These are phyloP conservation scores for Zygothrica quintamaculata DNA, from an alignment of 2,888 invertebrate species.

Conservation along the genomic window DNA sequence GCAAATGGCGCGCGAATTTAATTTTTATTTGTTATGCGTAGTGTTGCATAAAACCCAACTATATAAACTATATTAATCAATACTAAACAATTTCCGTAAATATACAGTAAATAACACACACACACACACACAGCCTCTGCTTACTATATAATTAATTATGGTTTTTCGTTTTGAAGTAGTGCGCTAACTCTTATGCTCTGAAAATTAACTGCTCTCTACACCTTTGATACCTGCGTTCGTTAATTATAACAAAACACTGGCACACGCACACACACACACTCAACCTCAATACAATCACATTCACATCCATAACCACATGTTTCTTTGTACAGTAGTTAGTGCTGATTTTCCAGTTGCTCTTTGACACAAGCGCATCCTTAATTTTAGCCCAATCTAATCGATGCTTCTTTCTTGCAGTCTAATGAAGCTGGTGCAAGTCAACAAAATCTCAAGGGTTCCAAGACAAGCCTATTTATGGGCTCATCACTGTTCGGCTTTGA, in stretches of 20 bases:
- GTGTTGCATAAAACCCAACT: slow-evolving; percentile 53
- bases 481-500: slow-evolving; percentile 83
- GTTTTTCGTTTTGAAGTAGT: slow-evolving; percentile 63
- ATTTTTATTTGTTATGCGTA: slow-evolving; percentile 45
- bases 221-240: slow-evolving; percentile 47
- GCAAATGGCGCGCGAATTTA: slow-evolving; percentile 57
- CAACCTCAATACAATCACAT: slow-evolving; percentile 28
- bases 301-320: slow-evolving; percentile 58
- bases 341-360: slow-evolving; percentile 79
- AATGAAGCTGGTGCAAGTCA: slow-evolving; percentile 84
- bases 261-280: slow-evolving; percentile 43
- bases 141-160: slow-evolving; percentile 43
- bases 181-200: slow-evolving; percentile 45
- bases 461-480: slow-evolving; percentile 86
- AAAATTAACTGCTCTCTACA: slow-evolving; percentile 41
- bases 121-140: slow-evolving; percentile 55
- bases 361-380: slow-evolving; percentile 54
- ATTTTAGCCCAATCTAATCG: slow-evolving; percentile 42
- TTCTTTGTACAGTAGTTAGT: slow-evolving; percentile 81
- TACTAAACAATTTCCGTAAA: slow-evolving; percentile 45
- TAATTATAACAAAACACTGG: slow-evolving; percentile 57
- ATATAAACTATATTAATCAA: slow-evolving; percentile 48
- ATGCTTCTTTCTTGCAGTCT: slow-evolving; percentile 76
- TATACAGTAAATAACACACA: slow-evolving; percentile 40
- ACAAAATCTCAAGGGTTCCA: slow-evolving; percentile 86